Conservation (phyloP, 2,888 invertebrate genomes). For the Cheilosia impressa region DNA sequence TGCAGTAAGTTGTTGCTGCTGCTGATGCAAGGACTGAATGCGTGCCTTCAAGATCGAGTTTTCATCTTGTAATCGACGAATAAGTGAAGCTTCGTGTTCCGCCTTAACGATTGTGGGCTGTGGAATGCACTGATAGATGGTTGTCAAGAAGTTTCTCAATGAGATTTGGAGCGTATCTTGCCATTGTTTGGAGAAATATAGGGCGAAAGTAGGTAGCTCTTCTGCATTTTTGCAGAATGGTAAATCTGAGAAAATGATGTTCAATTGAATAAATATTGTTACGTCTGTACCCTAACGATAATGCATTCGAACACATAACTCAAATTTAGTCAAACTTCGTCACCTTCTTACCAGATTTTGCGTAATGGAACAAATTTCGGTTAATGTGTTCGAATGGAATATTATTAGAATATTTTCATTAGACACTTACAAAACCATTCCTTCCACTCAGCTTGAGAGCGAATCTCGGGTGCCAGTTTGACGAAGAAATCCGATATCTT, state of each 20-base stretch:
- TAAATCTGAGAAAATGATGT: slow-evolving; percentile 87
- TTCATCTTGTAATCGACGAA: slow-evolving; percentile 93
- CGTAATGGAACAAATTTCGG: too few species aligned
- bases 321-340: too few species aligned
- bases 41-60: slow-evolving; percentile 88
- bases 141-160: slow-evolving; percentile 95
- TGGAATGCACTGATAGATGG: slow-evolving; percentile 94
- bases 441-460: slow-evolving; percentile 96
- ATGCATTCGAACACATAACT: too few species aligned
- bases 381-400: too few species aligned
- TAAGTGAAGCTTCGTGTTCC: slow-evolving; percentile 92
- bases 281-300: too few species aligned
- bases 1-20: slow-evolving; percentile 76
- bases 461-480: slow-evolving; percentile 93
- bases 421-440: slow-evolving; percentile 97
- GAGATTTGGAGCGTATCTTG: slow-evolving; percentile 96
- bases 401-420: too few species aligned
- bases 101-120: slow-evolving; percentile 93
- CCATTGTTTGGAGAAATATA: slow-evolving; percentile 97
- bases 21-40: slow-evolving; percentile 79
- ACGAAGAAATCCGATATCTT: slow-evolving; percentile 95
- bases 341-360: too few species aligned
- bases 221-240: slow-evolving; percentile 96
- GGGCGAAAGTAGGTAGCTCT: slow-evolving; percentile 93
- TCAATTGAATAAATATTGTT: too few species aligned